Evolutionary conservation across 2,888 invertebrate species (phyloP).

Genomic region (Euspilapteryx auroguttella): DNA sequence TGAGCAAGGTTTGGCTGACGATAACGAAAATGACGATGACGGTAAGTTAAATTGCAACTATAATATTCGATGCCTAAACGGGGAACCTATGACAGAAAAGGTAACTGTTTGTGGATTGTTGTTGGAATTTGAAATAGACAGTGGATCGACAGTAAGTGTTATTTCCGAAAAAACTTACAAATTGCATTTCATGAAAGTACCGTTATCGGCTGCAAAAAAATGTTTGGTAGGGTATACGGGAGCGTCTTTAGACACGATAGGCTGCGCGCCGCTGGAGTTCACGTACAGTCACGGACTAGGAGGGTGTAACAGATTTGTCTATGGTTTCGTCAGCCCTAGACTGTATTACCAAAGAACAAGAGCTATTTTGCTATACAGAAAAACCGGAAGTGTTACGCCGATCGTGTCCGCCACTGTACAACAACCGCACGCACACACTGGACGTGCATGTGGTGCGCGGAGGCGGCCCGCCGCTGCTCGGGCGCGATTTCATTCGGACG

Average conservation of each 20-base stretch:
- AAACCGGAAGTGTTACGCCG: no score
- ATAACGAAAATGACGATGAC: conserved; percentile 1
- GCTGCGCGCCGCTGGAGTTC: background rate
- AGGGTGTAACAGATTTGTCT: no score
- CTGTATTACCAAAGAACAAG: no score
- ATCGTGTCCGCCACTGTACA: no score
- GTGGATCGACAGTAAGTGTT: background rate
- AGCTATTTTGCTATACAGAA: no score
- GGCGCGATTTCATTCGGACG: background rate
- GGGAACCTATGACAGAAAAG: conserved; percentile 1
- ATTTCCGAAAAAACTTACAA: background rate
- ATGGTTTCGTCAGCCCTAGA: no score
- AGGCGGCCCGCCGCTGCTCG: background rate
- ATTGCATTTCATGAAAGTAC: background rate
- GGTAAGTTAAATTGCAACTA: background rate
- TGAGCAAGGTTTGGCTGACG: background rate
- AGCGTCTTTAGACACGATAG: background rate
- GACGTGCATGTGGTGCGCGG: background rate
- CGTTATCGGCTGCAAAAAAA: background rate
- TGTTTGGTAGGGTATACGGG: background rate
- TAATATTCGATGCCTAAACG: background rate
- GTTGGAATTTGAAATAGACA: conserved; percentile 1
- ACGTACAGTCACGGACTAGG: no score
- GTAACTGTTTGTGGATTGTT: background rate
- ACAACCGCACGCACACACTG: background rate